Percentiles rank a stretch among this genome's conserved stretches.
phyloP scores from a whole-genome alignment of 2,113 vertebrate species.

The Heterochromis multidens region DNA sequence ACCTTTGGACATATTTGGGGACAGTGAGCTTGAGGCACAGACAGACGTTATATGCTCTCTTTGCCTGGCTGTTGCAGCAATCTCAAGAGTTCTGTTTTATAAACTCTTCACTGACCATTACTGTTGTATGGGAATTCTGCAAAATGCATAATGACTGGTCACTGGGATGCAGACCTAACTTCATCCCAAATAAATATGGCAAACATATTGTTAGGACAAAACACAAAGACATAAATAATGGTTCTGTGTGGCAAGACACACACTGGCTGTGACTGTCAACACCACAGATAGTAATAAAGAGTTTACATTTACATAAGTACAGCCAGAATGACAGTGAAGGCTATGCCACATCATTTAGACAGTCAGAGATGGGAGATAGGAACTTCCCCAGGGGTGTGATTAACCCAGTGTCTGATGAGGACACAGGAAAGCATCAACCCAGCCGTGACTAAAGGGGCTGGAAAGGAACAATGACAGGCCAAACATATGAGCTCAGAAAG shows the following conservation, averaged over 20 bases:
- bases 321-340: not conserved
- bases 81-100: not conserved
- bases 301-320: not conserved
- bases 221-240: not conserved
- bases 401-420: slow-evolving; percentile 45
- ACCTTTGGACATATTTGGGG: slow-evolving; percentile 42
- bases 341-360: slow-evolving; percentile 17
- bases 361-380: slow-evolving; percentile 5
- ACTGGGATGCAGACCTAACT: not conserved
- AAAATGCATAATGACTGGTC: not conserved
- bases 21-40: slow-evolving; percentile 14
- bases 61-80: not conserved
- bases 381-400: slow-evolving; percentile 37
- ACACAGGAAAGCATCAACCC: slow-evolving; percentile 75
- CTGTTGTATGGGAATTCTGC: not conserved
- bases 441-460: slow-evolving; percentile 69
- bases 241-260: not conserved
- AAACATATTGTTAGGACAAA: not conserved
- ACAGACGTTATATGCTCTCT: not conserved
- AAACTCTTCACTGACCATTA: not conserved
- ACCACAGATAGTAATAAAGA: not conserved
- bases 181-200: not conserved
- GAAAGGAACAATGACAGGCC: slow-evolving; percentile 71
- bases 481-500: slow-evolving; percentile 80
- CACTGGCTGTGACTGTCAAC: not conserved